Percentiles rank a stretch among this genome's conserved stretches.
Conservation (phyloP, 2,113 vertebrate species). For the Astatotilapia flaviijosephi region DNA sequence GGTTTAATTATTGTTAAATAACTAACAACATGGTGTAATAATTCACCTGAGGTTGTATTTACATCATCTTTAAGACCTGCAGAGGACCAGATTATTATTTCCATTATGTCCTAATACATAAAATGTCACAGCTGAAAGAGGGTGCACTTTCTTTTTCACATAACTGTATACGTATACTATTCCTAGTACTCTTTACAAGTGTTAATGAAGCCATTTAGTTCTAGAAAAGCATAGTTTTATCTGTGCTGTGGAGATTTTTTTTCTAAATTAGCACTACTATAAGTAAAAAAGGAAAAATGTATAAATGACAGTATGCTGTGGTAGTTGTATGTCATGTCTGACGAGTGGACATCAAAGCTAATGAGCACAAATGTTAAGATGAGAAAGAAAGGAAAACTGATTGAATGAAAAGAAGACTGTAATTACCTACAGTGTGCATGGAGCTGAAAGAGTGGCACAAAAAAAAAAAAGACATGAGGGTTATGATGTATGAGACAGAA, state of each 20-base stretch:
- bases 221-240: not conserved
- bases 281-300: not conserved
- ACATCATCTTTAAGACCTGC: fast-evolving
- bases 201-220: not conserved
- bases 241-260: fast-evolving
- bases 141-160: not conserved
- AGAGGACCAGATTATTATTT: not conserved
- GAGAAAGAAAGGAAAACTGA: not conserved
- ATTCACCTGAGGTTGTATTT: fast-evolving
- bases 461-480: not conserved
- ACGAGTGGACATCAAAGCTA: not conserved
- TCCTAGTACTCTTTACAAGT: not conserved
- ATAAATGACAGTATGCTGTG: not conserved
- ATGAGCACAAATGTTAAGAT: not conserved
- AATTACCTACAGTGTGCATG: not conserved
- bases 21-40: not conserved
- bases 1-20: not conserved
- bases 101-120: not conserved
- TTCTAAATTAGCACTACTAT: not conserved
- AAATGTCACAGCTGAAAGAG: not conserved
- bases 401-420: not conserved
- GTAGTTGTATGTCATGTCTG: not conserved
- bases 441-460: not conserved
- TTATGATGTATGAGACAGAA: not conserved
- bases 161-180: not conserved